These are phyloP conservation scores for Scolopax mira DNA, from an alignment of 2,113 vertebrate genomes.

Conservation along the genomic window DNA sequence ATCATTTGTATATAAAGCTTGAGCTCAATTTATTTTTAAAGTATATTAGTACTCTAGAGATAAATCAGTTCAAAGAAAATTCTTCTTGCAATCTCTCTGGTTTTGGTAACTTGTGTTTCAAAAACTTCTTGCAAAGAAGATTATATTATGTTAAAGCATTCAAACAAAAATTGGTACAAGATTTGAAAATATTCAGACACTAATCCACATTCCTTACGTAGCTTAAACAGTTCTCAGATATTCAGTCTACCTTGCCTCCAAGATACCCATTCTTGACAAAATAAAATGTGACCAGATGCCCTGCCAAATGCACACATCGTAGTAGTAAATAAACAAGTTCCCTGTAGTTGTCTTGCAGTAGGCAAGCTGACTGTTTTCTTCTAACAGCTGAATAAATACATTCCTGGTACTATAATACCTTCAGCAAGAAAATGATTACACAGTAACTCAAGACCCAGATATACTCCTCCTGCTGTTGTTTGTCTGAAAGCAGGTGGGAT, in stretches of 20 bases:
- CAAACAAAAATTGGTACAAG: not conserved
- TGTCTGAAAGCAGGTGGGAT: slow-evolving; percentile 30
- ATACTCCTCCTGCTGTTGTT: slow-evolving; percentile 10
- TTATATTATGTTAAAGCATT: not conserved
- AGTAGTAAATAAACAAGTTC: slow-evolving; percentile 63
- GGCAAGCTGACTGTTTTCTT: slow-evolving; percentile 49
- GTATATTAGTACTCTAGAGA: slow-evolving; percentile 6
- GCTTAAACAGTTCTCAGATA: slow-evolving; percentile 25
- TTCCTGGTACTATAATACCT: not conserved
- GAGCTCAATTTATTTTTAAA: slow-evolving; percentile 5
- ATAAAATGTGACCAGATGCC: slow-evolving; percentile 50
- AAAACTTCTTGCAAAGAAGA: not conserved
- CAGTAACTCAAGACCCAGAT: not conserved
- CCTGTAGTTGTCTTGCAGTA: slow-evolving; percentile 18
- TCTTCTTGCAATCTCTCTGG: not conserved
- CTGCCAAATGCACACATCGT: slow-evolving; percentile 40
- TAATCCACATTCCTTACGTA: not conserved
- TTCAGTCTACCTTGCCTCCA: not conserved
- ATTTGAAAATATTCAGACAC: not conserved
- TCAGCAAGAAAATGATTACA: slow-evolving; percentile 28
- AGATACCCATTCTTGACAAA: slow-evolving; percentile 23
- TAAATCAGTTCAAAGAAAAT: slow-evolving; percentile 26
- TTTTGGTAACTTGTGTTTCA: not conserved
- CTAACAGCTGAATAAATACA: slow-evolving; percentile 68
- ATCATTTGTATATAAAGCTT: not conserved